Base-by-base conservation (phyloP, 1,140 invertebrate species). In the Cherax quadricarinatus region DNA sequence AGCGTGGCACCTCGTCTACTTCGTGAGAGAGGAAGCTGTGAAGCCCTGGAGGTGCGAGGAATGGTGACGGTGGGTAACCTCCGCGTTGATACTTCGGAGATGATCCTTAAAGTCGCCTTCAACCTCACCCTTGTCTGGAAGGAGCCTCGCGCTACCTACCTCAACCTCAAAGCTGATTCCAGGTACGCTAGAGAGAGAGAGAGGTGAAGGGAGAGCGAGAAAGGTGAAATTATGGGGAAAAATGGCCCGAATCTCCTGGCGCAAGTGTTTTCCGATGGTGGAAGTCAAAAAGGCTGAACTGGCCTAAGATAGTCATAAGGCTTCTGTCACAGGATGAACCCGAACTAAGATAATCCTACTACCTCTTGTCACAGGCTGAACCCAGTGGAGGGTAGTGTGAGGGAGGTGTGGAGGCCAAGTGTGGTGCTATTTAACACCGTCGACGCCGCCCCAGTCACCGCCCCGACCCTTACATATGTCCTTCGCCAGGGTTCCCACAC, bases 121-220 rank as follows among this genome's bases (percentile, higher is more conserved):
- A 88, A 91, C 85, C 85, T 93, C 30, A 93, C 89, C 12, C 66
- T 93, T 49, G 49, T 73, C 53, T 93, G 93, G 93, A 30, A 57
- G 21, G 93, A 93, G 18, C 80, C 88, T 82, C 89, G 93, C 24
- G 78, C 86, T 12, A 91, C 89, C 41, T 93, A 90, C 86, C 86
- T 87, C 16, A 93, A 91, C 81, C 85, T 93, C 41, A 93, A 93
- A 49, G 53, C 82, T 14, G 85, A 91, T 48, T 41, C 83, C 4
- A 91, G 86, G 87, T 89, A 57, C 24, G 30, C 24, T 16, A 30
- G 53, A 57, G 84, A n/a, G 16, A 48, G 24, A 21, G 84, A n/a
- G 16, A 48, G 24, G 6, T 41, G 30, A 41, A 41, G 30, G 30
- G 2, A 41, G 30, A 41, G 30, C 30, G 30, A 41, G 30, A 41